phyloP scores from a whole-genome alignment of 1,140 invertebrate species.

The Uloborus diversus region DNA sequence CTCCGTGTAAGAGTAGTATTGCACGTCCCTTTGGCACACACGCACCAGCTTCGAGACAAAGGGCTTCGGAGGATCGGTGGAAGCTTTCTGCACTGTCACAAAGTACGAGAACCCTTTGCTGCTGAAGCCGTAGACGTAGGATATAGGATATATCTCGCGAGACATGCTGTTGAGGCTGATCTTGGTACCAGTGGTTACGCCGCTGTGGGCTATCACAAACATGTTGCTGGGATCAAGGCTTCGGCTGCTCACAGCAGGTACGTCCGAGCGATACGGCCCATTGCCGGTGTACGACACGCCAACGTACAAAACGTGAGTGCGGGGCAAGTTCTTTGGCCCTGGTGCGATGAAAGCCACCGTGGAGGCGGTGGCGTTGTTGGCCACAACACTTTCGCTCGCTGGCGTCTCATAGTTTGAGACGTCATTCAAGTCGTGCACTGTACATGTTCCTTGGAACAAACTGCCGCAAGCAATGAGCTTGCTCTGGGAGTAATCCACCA shows the following conservation, averaged over 20 bases:
- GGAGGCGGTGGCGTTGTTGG: slow-evolving; percentile 92
- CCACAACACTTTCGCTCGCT: slow-evolving; percentile 88
- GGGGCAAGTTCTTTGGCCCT: slow-evolving; percentile 75
- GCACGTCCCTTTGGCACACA: slow-evolving; percentile 93
- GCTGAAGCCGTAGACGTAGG: slow-evolving; percentile 95
- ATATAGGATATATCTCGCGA: slow-evolving; percentile 90
- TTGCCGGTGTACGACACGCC: slow-evolving; percentile 93
- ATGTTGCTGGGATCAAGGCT: slow-evolving; percentile 85
- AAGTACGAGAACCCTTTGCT: slow-evolving; percentile 97
- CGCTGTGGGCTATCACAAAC: slow-evolving; percentile 88
- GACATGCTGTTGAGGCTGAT: slow-evolving; percentile 90
- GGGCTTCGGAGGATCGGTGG: slow-evolving; percentile 73
- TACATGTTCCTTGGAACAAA: slow-evolving; percentile 82
- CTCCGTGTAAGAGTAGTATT: slow-evolving; percentile 98
- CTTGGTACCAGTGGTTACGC: slow-evolving; percentile 90
- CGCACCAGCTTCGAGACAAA: slow-evolving; percentile 94
- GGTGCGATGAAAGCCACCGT: slow-evolving; percentile 97
- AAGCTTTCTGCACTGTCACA: slow-evolving; percentile 90
- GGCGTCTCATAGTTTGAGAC: slow-evolving; percentile 81
- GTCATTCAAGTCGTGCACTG: slow-evolving; percentile 86
- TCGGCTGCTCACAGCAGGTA: slow-evolving; percentile 93
- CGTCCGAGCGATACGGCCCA: slow-evolving; percentile 90
- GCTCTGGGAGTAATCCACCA: slow-evolving; percentile 92
- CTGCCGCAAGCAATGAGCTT: slow-evolving; percentile 91
- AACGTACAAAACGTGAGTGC: slow-evolving; percentile 94